Evolutionary conservation across 2,888 invertebrate species (phyloP).

Genomic region (Yponomeuta malinellus): DNA sequence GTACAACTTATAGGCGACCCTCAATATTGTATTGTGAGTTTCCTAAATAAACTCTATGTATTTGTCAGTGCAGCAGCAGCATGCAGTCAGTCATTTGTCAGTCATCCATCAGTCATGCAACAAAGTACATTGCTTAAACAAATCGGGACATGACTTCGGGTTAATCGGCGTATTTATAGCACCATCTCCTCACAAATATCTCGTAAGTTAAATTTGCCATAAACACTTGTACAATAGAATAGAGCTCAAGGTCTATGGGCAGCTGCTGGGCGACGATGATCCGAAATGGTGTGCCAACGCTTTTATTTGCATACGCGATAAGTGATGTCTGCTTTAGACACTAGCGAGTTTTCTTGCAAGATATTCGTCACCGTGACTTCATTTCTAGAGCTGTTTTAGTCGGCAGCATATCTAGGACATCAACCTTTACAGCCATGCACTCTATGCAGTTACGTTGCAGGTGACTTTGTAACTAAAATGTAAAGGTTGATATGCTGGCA

Average conservation of each 20-base stretch:
- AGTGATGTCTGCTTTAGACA: neutral
- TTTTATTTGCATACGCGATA: neutral
- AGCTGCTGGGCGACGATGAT: neutral
- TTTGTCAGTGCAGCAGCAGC: neutral
- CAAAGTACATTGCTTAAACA: neutral
- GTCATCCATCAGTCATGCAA: neutral
- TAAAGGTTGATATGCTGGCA: too few species aligned
- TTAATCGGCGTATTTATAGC: neutral
- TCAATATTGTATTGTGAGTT: neutral
- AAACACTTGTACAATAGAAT: constrained; percentile 57
- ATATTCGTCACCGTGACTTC: too few species aligned
- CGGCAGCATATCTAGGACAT: too few species aligned
- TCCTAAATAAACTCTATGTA: neutral
- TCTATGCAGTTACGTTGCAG: too few species aligned
- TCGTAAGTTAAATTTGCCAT: constrained; percentile 22
- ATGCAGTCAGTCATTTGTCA: too few species aligned
- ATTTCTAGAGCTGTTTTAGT: too few species aligned
- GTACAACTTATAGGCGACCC: neutral
- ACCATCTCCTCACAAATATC: constrained; percentile 37
- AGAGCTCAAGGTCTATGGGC: constrained; percentile 58
- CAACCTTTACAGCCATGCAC: too few species aligned
- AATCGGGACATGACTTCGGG: neutral
- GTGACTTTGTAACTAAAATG: too few species aligned
- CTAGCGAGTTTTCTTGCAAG: too few species aligned
- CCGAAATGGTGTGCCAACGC: constrained; percentile 2